Base-by-base conservation (phyloP, 2,888 invertebrate species). In the Agrochola macilenta region DNA sequence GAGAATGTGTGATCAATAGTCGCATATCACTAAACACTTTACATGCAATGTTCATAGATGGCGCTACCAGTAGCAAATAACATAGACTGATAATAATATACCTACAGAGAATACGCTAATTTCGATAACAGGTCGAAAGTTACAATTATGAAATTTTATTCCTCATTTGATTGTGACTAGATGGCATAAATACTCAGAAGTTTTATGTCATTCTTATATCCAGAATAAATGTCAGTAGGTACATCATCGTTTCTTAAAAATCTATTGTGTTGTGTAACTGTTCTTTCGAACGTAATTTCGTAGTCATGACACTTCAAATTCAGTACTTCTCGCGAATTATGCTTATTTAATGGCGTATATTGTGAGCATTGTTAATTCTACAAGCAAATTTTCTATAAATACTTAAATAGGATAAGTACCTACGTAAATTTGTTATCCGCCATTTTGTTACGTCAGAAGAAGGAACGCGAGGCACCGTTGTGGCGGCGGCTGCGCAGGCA, bases 361-460 rank as follows among this genome's bases (percentile, higher is more conserved):
- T 74, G 78, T 77, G 74, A 78, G 74, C 74, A 77, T 74, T 87
- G 75, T 79, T 87, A 82, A 83, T 79, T 82, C 76, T 82, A 46
- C 69, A 74, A 76, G 74, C 74, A 83, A 81, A 81, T 81, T 85
- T 87, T 82, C 79, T 88, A 83, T 81, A 83, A 88, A 85, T 90
- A 88, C 84, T 84, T 89, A 88, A 87, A 87, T 87, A 89, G 88
- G 87, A 86, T 87, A 89, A 88, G 88, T 91, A 90, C 87, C 86
- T 90, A 90, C 83, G 86, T 91, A 89, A 87, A 85, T 91, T 88
- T 90, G 91, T 78, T 86, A 91, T 91, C 94, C 91, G 95, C 95
- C 95, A 96, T 96, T 93, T 96, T 96, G 94, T 95, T 93, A 95
- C 95, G 95, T 95, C 95, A 95, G 92, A 91, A 89, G 88, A 92